A percentile compares a stretch with the other conserved stretches of the same genome.
Conservation (phyloP, 2,888 invertebrate genomes). For the Synanthedon formicaeformis region DNA sequence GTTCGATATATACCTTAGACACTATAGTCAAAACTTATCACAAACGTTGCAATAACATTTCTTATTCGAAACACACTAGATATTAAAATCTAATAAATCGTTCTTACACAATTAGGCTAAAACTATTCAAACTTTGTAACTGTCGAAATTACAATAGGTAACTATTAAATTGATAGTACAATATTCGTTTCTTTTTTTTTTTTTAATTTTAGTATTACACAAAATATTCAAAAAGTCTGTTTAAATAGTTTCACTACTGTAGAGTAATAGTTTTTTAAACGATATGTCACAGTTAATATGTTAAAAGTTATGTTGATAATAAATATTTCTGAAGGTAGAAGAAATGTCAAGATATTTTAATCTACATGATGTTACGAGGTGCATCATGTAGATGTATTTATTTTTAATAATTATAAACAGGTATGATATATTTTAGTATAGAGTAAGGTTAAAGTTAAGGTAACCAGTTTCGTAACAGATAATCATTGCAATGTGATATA, state of each 20-base stretch:
- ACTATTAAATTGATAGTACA: neutral
- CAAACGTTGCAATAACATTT: neutral
- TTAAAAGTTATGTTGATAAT: too few relatives aligned
- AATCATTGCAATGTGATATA: too few relatives aligned
- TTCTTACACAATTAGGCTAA: neutral
- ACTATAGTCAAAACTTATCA: neutral
- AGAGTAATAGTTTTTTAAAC: slow-evolving; percentile 6
- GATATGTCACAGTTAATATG: slow-evolving; percentile 1
- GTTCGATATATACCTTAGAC: neutral
- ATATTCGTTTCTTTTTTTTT: too few relatives aligned
- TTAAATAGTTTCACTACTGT: neutral
- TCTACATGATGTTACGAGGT: too few relatives aligned
- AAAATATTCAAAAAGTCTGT: neutral
- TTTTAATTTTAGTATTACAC: too few relatives aligned
- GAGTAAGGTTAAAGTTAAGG: too few relatives aligned
- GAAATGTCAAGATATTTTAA: too few relatives aligned
- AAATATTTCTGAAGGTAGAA: too few relatives aligned
- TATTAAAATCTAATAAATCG: neutral
- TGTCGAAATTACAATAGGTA: neutral
- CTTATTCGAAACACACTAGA: neutral
- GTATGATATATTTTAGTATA: too few relatives aligned
- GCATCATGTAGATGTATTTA: too few relatives aligned
- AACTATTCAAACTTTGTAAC: neutral
- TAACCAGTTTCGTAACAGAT: too few relatives aligned
- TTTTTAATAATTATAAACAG: too few relatives aligned